phyloP scores from a whole-genome alignment of 1,140 invertebrate genomes.

The Vollenhovia emeryi region DNA sequence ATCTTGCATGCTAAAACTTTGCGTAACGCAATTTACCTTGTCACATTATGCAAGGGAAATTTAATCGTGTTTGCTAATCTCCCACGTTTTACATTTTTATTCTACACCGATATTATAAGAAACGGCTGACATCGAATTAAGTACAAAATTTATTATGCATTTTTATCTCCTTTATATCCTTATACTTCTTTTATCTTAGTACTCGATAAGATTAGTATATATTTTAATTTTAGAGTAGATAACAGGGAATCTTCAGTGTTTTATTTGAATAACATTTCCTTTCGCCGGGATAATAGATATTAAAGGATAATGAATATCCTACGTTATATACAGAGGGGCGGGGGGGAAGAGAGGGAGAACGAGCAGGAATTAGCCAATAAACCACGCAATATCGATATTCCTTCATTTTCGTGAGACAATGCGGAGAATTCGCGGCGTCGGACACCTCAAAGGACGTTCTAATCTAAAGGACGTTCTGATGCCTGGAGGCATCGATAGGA shows the following conservation, averaged over 20 bases:
- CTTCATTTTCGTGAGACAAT: slow-evolving; percentile 17
- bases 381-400: slow-evolving; percentile 9
- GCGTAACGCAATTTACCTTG: not conserved
- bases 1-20: not conserved
- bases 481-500: slow-evolving; percentile 2
- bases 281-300: not conserved
- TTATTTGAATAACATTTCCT: not conserved
- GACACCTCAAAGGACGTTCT: not conserved
- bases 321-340: not conserved
- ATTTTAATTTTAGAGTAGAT: not conserved
- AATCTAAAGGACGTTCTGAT: not conserved
- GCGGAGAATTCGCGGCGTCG: not conserved
- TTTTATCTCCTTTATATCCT: not conserved
- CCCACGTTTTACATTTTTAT: not conserved
- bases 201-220: not conserved
- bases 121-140: no score
- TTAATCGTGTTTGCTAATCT: not conserved
- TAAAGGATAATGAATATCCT: not conserved
- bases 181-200: not conserved
- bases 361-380: not conserved
- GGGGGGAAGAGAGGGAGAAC: not conserved
- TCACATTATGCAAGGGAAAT: not conserved
- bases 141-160: not conserved
- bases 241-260: not conserved
- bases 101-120: no score